Base-by-base conservation (phyloP, 2,888 invertebrate genomes). In the Brachyopa scutellaris region DNA sequence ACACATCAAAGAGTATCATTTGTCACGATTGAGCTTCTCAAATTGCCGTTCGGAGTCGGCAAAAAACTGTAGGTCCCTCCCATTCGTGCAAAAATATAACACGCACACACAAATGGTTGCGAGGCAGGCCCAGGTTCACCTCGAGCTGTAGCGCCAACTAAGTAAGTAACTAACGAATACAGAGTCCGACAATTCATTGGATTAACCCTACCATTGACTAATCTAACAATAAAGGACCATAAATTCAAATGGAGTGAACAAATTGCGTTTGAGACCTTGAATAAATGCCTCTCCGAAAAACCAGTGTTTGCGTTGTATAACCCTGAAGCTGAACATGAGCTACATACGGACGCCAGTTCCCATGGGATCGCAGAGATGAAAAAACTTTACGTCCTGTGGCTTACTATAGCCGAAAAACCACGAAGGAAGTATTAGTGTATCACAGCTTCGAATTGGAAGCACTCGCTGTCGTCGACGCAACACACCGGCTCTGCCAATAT, bases 361-460 rank as follows among this genome's bases (percentile, higher is more conserved):
- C 59, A 7, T 13, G 66, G 67, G 4, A 7, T 74, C 19, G 74
- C 66, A 21, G 13, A 1, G 38, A 57, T 21, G 8, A 29, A 8
- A 49, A 70, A 11, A 4, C n/a, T 0, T 17, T 55, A 4, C 74
- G 13, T 4, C 69, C 70, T 19, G 61, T 62, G n/a, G 51, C 31
- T 7, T 79, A 42, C 59, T 77, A 55, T 29, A 84, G 74, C 8
- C 45, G 74, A n/a, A 80, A 59, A 51, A 55, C 80, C 0, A 40
- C 80, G 1, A 13, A 26, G 1, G 59, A 61, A 1, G 80, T 72
- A 11, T 7, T n/a, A 0, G 15, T 45, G 3, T 64, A 40, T 5
- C 80, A 76, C 29, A 77, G 72, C 19, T 84, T 67, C 53, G 55
- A 55, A 13, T 40, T 80, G 1, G 77, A 84, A 11, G 59, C 67